phyloP scores from a whole-genome alignment of 1,140 invertebrate genomes.

The Caenorhabditis briggsae region DNA sequence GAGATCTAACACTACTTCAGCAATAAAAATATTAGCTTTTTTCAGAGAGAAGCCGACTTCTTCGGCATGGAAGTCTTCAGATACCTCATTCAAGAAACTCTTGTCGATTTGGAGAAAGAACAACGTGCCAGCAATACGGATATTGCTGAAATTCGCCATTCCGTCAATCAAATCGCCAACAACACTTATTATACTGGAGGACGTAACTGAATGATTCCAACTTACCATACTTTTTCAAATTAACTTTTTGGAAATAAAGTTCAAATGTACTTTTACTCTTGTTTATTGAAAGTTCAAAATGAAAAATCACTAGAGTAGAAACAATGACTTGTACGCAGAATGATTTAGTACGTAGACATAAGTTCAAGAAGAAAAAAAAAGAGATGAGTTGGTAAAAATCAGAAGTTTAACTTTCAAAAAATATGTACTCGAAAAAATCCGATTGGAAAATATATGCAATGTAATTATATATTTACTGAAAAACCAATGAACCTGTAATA shows the following conservation, averaged over 20 bases:
- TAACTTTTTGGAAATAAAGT: slow-evolving; percentile 2
- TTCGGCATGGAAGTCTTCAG: slow-evolving; percentile 55
- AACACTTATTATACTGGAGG: slow-evolving; percentile 37
- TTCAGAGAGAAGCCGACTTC: slow-evolving; percentile 59
- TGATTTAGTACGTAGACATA: too few species aligned
- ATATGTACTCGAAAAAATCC: too few species aligned
- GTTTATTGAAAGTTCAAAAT: not conserved
- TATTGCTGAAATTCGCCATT: slow-evolving; percentile 20
- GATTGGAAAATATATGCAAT: too few species aligned
- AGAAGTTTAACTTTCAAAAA: too few species aligned
- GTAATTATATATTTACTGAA: too few species aligned
- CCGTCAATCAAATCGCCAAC: slow-evolving; percentile 16
- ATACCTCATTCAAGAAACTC: slow-evolving; percentile 38
- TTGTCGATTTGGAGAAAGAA: slow-evolving; percentile 17
- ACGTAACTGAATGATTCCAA: not conserved
- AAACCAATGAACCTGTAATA: too few species aligned
- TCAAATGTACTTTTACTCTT: not conserved
- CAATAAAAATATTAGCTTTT: not conserved
- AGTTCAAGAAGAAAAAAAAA: too few species aligned
- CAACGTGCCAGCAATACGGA: slow-evolving; percentile 11
- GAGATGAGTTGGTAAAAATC: too few species aligned
- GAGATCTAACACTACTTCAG: not conserved
- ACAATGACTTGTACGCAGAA: not conserved
- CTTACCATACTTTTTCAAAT: not conserved
- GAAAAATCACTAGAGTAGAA: not conserved